phyloP scores from a whole-genome alignment of 2,113 vertebrate species.

The Stictonetta naevosa region DNA sequence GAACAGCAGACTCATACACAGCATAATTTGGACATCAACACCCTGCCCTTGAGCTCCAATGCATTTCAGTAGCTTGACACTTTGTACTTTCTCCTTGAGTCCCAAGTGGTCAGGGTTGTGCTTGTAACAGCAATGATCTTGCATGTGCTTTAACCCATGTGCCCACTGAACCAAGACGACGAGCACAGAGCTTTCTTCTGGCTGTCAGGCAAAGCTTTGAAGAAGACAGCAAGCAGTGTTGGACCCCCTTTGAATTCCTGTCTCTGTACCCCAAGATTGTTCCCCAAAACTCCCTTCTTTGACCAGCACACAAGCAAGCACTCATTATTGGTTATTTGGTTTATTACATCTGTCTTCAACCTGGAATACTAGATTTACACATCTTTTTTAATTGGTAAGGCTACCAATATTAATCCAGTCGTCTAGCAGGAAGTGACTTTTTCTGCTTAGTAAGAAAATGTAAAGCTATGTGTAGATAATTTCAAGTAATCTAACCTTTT shows the following conservation, averaged over 20 bases:
- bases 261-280: background rate
- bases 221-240: background rate
- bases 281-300: background rate
- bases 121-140: background rate
- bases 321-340: rapidly evolving
- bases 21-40: background rate
- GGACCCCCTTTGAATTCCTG: background rate
- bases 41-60: background rate
- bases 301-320: background rate
- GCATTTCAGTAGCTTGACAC: background rate
- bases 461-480: background rate
- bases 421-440: background rate
- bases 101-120: background rate
- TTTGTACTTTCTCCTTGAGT: background rate
- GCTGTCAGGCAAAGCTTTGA: background rate
- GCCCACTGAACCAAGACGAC: background rate
- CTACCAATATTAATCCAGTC: background rate
- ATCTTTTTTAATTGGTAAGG: background rate
- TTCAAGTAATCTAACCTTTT: background rate
- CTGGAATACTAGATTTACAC: background rate
- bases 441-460: background rate
- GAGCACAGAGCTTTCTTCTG: rapidly evolving
- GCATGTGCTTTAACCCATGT: background rate
- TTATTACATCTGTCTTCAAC: background rate
- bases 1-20: rapidly evolving